Evolutionary conservation across 2,113 vertebrate species (phyloP), one percentile per base, ranked within the genome.

Genomic region (Brachyhypopomus occidentalis): DNA sequence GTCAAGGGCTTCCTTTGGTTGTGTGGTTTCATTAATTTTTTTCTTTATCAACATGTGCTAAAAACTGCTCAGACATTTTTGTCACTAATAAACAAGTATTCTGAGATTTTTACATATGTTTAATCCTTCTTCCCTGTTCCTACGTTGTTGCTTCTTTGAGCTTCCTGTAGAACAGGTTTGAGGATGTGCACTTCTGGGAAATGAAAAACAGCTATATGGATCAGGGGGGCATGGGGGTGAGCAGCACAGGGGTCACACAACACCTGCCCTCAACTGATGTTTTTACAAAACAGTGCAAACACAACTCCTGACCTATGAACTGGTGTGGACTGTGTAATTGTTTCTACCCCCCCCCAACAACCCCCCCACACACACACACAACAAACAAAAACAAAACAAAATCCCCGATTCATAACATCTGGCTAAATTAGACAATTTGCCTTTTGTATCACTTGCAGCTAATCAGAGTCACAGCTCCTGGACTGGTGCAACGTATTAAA

Each of bases 221-320:
- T 69, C 45, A 72, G 66, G 12, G 2, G 76, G 60, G 25, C 11
- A 6, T 72, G 30, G 78, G 69, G 79, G 25, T 74, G 60, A 75
- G 86, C 77, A 77, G 56, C 64, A 56, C 45, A 52, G 80, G 17
- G 70, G 60, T 90, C 81, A 88, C 76, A 88, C 83, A 77, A 3
- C 48, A 23, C 41, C 27, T n/a, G 0, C 82, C 73, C 79, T 83
- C 75, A 76, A 80, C 60, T 77, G 80, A 16, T 80, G 64, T 52
- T 84, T 85, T 77, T 62, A 41, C 82, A 80, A 86, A 87, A 83
- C 85, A 86, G 22, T 77, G 66, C 77, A 69, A 63, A 34, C n/a
- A 25, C 5, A 77, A 22, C 41, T 59, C 17, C 36, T 17, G 34
- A 38, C 62, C 59, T 48, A 71, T 66, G 38, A 71, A 79, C 30